Evolutionary conservation across 1,140 invertebrate species (phyloP), one percentile per base, ranked within the genome.

Genomic region (Drosophila melanica): DNA sequence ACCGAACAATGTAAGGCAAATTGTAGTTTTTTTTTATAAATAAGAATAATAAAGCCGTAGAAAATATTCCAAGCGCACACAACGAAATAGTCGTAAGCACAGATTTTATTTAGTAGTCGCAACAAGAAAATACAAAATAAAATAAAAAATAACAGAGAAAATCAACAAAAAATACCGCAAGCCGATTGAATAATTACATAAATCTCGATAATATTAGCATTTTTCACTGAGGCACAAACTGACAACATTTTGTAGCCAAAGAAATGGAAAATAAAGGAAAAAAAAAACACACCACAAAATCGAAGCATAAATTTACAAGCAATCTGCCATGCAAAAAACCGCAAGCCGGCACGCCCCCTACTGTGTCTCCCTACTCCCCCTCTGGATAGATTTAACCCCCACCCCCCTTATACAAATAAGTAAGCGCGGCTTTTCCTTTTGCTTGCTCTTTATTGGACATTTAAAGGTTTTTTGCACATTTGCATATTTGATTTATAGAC

Each of bases 181-280:
- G 74, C 82, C 79, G 82, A 87, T 87, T 89, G 82, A 87, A 87
- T 87, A 86, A 86, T 86, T 87, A 86, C 82, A 86, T 86, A 86
- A 86, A 86, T 86, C 84, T 86, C 64, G 41, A 64, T 76, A 48
- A 73, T 76, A 87, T 86, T 86, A 89, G 84, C 82, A 86, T 87
- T 85, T 77, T 77, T 58, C 39, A 53, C 33, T 37, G n/a, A 50
- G 37, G 12, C 42, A 30, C 20, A 55, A 35, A 58, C 54, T 51
- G 60, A 62, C 60, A 84, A 77, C 79, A 79, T 84, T 76, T 75
- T 66, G 54, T 60, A 60, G 64, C 58, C 42, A 16, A 62, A 62
- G 20, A 68, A 59, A 41, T 10, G 7, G n/a, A 35, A 55, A 10
- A 33, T 27, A 66, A 37, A 63, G 51, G 35, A 41, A 20, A 48